Percentiles rank a stretch among this genome's conserved stretches.
phyloP scores from a whole-genome alignment of 2,797 vertebrate genomes.

The Mustela erminea region DNA sequence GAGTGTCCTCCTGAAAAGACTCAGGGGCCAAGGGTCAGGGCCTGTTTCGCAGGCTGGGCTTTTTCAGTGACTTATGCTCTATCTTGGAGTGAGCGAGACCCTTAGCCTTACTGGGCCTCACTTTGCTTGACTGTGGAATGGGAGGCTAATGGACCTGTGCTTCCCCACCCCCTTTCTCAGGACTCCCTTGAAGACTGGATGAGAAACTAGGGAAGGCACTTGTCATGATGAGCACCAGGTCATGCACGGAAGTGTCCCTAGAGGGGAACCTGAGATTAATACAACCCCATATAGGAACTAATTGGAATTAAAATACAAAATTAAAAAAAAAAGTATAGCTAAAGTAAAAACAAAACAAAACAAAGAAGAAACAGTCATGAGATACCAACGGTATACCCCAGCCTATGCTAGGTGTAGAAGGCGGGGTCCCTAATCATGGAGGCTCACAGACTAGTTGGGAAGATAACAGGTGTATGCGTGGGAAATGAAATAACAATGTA shows the following conservation, averaged over 20 bases:
- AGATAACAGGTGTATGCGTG: rapidly evolving
- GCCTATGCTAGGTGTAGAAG: background rate
- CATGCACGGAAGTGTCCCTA: background rate
- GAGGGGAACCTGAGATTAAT: background rate
- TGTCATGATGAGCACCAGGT: background rate
- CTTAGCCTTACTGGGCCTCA: background rate
- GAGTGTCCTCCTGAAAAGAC: background rate
- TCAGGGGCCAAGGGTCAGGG: background rate
- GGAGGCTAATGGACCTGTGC: rapidly evolving
- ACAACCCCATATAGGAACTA: background rate
- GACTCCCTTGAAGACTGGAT: background rate
- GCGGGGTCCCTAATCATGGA: background rate
- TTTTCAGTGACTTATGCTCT: background rate
- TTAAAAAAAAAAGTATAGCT: background rate
- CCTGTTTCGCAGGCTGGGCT: background rate
- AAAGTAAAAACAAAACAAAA: background rate
- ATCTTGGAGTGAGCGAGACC: background rate
- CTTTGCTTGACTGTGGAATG: background rate
- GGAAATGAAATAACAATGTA: background rate
- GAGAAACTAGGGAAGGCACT: background rate
- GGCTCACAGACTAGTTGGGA: background rate
- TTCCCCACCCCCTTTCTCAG: background rate
- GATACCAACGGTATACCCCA: too few relatives aligned
- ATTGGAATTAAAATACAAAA: background rate
- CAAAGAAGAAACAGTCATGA: background rate